These are phyloP conservation scores for Drosophila rufa DNA, from an alignment of 1,140 invertebrate genomes.

Conservation along the genomic window DNA sequence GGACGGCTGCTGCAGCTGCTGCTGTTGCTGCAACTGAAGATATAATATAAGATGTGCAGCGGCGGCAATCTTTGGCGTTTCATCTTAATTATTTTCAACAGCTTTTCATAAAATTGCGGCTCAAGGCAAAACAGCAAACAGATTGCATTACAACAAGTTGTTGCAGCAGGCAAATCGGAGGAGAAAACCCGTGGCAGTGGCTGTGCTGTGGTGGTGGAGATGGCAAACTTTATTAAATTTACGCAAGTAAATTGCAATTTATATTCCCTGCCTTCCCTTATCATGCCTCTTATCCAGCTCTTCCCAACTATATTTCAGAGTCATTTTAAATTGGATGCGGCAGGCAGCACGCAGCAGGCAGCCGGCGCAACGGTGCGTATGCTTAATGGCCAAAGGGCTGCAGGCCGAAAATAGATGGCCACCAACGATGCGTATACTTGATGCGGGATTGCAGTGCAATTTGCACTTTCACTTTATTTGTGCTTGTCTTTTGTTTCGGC, in stretches of 20 bases:
- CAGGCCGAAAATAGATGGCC: constrained; percentile 12
- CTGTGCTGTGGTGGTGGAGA: background rate
- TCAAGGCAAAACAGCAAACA: constrained; percentile 62
- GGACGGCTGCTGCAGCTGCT: background rate
- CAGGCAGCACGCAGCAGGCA: background rate
- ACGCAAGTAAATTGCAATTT: constrained; percentile 80
- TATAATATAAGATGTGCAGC: constrained; percentile 24
- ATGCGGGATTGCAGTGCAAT: background rate
- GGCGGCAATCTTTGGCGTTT: constrained; percentile 53
- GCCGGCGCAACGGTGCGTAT: constrained; percentile 57
- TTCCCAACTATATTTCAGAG: constrained; percentile 3
- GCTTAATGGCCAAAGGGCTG: constrained; percentile 52
- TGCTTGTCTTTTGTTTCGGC: background rate
- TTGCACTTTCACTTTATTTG: constrained; percentile 7
- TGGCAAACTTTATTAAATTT: constrained; percentile 75
- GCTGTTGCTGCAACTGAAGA: constrained; percentile 15
- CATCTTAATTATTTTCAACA: constrained; percentile 79
- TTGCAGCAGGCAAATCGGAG: constrained; percentile 3
- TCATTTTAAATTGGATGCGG: constrained; percentile 42
- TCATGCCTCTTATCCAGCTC: background rate
- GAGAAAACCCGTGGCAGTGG: constrained; percentile 1
- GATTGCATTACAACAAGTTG: constrained; percentile 70
- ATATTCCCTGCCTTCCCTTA: constrained; percentile 46
- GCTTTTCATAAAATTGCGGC: constrained; percentile 61
- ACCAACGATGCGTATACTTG: constrained; percentile 15